phyloP scores from a whole-genome alignment of 2,888 invertebrate species.

The Nomada fabriciana region DNA sequence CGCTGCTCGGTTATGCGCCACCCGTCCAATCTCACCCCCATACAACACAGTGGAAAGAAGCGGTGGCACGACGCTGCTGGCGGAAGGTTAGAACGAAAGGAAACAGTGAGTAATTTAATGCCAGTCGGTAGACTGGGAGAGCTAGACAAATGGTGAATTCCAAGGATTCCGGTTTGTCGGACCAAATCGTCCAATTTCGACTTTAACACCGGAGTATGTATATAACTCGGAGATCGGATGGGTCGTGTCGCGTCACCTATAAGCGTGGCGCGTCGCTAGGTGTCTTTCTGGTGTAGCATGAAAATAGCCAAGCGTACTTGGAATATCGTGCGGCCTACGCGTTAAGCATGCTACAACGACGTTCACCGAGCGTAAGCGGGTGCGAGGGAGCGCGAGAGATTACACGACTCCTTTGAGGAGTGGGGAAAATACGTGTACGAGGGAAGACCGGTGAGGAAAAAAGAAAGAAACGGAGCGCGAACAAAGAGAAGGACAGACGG shows the following conservation, averaged over 20 bases:
- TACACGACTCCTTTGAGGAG: constrained; percentile 36
- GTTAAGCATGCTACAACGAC: constrained; percentile 74
- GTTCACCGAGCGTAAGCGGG: constrained; percentile 49
- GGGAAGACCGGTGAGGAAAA: constrained; percentile 45
- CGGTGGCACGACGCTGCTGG: not conserved
- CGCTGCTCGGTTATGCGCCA: too few relatives aligned
- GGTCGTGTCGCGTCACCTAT: constrained; percentile 52
- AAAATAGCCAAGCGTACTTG: constrained; percentile 78
- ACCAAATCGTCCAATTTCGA: constrained; percentile 49
- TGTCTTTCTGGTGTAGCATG: constrained; percentile 75
- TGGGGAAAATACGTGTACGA: constrained; percentile 18
- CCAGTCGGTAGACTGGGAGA: not conserved
- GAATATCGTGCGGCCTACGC: constrained; percentile 77
- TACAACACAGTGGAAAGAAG: too few relatives aligned
- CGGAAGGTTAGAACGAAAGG: not conserved
- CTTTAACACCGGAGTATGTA: constrained; percentile 50
- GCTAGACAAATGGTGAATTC: constrained; percentile 55
- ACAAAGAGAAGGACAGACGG: constrained; percentile 24
- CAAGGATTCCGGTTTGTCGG: constrained; percentile 39
- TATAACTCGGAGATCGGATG: constrained; percentile 28
- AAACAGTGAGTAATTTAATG: not conserved
- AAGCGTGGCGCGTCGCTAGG: constrained; percentile 60
- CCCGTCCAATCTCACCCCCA: too few relatives aligned
- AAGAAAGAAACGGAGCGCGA: constrained; percentile 30
- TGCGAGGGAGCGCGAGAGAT: constrained; percentile 56